phyloP scores from a whole-genome alignment of 35 echinoderm and acorn worm species.

The Heliocidaris erythrogramma region DNA sequence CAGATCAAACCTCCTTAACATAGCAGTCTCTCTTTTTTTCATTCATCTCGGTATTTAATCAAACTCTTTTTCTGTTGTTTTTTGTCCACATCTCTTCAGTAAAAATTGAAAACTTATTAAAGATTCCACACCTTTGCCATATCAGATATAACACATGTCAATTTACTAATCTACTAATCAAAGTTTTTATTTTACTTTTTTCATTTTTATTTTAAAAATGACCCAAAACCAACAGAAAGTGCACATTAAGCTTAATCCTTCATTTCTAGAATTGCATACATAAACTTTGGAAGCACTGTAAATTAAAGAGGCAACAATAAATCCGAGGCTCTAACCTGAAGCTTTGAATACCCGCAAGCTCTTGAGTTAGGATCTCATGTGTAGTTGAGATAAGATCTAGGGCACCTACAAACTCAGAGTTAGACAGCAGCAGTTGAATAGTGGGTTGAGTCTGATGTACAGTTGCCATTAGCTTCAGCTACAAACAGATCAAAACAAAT shows the following conservation, averaged over 20 bases:
- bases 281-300: background rate
- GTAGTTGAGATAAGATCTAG: constrained; percentile 96
- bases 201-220: background rate
- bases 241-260: too few species aligned
- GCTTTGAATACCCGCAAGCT: constrained; percentile 91
- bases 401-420: constrained; percentile 99
- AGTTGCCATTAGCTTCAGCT: constrained; percentile 97
- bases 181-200: background rate
- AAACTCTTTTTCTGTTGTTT: too few species aligned
- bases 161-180: background rate
- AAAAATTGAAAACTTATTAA: too few species aligned
- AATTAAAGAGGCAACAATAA: background rate
- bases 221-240: background rate
- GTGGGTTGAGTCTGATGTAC: constrained; percentile 98
- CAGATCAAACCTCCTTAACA: too few species aligned
- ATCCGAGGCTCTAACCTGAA: constrained; percentile 66
- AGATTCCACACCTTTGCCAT: too few species aligned
- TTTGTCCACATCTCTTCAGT: too few species aligned
- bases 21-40: too few species aligned
- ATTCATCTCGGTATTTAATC: too few species aligned
- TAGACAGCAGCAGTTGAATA: constrained; percentile 91
- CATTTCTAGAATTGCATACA: too few species aligned
- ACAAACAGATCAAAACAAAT: constrained; percentile 5
- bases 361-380: constrained; percentile 94
- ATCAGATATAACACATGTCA: too few species aligned